Conservation (phyloP, 2,888 invertebrate genomes). For the Troides aeacus region DNA sequence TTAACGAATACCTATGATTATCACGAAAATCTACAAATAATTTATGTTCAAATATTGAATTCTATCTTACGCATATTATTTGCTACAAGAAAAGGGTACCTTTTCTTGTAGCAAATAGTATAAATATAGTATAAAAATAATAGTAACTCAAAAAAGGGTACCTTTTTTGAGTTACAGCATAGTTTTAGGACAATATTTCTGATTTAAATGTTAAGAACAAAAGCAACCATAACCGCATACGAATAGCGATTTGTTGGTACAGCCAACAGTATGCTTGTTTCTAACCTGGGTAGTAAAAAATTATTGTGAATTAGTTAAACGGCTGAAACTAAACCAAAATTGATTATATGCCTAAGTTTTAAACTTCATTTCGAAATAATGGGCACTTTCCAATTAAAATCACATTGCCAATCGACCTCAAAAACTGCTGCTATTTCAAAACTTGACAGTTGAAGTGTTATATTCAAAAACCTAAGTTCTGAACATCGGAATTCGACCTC, state of each 20-base stretch:
- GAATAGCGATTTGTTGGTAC: no score
- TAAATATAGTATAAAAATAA: no score
- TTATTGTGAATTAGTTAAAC: no score
- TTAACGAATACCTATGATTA: slow-evolving; percentile 33
- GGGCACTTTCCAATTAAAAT: slow-evolving; percentile 11
- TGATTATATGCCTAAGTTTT: neutral
- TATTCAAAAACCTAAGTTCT: slow-evolving; percentile 39
- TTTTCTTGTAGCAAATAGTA: no score
- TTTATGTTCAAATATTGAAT: neutral
- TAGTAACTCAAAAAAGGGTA: no score
- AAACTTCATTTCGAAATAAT: neutral
- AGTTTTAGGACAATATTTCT: neutral
- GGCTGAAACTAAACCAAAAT: neutral
- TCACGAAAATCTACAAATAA: slow-evolving; percentile 30
- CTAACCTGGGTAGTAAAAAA: no score
- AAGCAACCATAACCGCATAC: no score
- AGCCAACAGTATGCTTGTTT: no score
- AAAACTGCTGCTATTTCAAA: slow-evolving; percentile 42
- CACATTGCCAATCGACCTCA: slow-evolving; percentile 31
- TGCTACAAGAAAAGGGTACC: no score
- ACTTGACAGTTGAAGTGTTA: slow-evolving; percentile 36
- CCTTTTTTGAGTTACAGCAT: neutral
- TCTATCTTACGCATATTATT: no score
- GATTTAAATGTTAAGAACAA: neutral
- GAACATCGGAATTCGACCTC: slow-evolving; percentile 46